These are phyloP conservation scores for Mesoclemmys tuberculata DNA, from an alignment of 2,113 vertebrate species.

Conservation along the genomic window DNA sequence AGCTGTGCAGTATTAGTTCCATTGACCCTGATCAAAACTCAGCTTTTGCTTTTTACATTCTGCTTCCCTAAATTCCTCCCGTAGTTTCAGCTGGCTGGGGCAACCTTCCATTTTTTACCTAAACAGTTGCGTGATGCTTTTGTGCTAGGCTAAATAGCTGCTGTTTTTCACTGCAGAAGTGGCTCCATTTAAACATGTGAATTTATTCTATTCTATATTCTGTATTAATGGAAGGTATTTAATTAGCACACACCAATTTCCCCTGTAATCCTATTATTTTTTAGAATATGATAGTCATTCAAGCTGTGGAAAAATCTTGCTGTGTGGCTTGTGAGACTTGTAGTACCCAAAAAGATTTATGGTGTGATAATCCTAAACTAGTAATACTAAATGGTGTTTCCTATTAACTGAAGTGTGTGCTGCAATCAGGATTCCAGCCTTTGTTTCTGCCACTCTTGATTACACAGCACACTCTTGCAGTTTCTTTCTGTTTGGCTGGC, in stretches of 20 bases:
- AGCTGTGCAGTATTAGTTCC: accelerated
- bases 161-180: not conserved
- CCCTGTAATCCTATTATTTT: not conserved
- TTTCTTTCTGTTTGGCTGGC: not conserved
- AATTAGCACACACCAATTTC: not conserved
- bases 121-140: not conserved
- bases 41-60: not conserved
- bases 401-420: not conserved
- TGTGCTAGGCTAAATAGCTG: not conserved
- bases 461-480: not conserved
- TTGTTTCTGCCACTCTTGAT: not conserved
- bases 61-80: not conserved
- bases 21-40: not conserved
- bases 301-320: not conserved
- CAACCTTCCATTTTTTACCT: not conserved
- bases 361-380: accelerated
- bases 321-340: not conserved
- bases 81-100: not conserved
- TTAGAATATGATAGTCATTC: not conserved
- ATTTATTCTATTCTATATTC: accelerated
- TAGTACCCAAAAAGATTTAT: accelerated
- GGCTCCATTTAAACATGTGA: accelerated
- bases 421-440: not conserved
- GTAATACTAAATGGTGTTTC: not conserved
- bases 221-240: not conserved